Evolutionary conservation across 2,888 invertebrate genomes (phyloP), one percentile per base, ranked within the genome.

Genomic region (Sphaerophoria rueppellii): DNA sequence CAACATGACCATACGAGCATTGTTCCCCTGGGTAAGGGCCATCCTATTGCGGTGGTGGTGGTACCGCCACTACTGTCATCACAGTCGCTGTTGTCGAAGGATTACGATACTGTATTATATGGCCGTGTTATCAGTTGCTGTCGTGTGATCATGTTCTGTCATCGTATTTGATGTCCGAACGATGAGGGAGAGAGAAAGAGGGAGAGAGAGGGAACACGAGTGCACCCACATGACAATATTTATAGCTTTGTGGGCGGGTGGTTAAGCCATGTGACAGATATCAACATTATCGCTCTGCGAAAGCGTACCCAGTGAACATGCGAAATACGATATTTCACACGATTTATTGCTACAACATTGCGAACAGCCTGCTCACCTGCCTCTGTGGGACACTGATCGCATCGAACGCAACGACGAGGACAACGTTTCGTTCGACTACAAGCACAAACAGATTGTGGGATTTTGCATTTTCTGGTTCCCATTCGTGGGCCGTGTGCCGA

Each of bases 291-390:
- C 86, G 73, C 70, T 14, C n/a, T 43, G 9, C 77, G 55, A 60
- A 12, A 3, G 46, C n/a, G 71, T 57, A 69, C 5, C 72, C 61
- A 52, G 57, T 83, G 54, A 75, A 57, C 76, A 85, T 81, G 89
- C 89, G 91, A 90, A 91, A 91, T 91, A 91, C 89, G 91, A 91
- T 91, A 91, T 91, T 91, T 91, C 91, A 91, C 91, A 91, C 91
- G 91, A 91, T 91, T 91, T 91, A 91, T 91, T 91, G 90, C 89
- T 88, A 89, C 88, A 89, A 88, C 87, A 87, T 82, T 88, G 89
- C 88, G 87, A 89, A 89, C 89, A 89, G 88, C 87, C 82, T 75
- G 87, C 86, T 86, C 82, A 82, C 86, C 87, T 75, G 79, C 79
- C 82, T 77, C 76, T 79, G 87, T 82, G 70, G 76, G 75, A 78